Conservation (phyloP, 1,140 invertebrate species). For the Cyclina sinensis region DNA sequence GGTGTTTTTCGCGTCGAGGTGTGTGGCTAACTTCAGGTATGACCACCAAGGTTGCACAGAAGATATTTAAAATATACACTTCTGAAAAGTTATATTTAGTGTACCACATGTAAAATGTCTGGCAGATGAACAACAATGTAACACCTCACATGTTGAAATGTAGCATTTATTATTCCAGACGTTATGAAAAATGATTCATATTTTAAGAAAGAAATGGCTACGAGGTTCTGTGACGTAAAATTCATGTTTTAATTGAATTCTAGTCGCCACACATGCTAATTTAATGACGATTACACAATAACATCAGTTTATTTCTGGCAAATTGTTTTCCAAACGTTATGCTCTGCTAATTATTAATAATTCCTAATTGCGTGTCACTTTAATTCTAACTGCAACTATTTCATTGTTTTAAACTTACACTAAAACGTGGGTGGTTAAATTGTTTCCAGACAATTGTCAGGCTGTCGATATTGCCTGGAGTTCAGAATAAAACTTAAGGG, state of each 20-base stretch:
- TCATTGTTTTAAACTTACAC: too few species aligned
- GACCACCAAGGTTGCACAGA: not conserved
- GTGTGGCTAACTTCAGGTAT: slow-evolving; percentile 33
- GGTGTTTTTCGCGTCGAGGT: slow-evolving; percentile 13
- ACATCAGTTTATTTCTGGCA: slow-evolving; percentile 2
- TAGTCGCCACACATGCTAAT: not conserved
- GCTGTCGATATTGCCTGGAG: too few species aligned
- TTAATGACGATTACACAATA: slow-evolving; percentile 11
- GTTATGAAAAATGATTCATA: not conserved
- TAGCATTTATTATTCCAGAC: slow-evolving; percentile 13
- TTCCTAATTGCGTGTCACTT: not conserved
- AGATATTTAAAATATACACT: not conserved
- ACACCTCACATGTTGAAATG: slow-evolving; percentile 27
- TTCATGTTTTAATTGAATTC: slow-evolving; percentile 2
- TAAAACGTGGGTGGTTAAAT: not conserved
- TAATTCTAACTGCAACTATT: too few species aligned
- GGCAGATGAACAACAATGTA: slow-evolving; percentile 16
- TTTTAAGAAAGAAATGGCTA: not conserved
- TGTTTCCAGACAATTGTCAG: too few species aligned
- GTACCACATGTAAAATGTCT: slow-evolving; percentile 18
- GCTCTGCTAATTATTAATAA: not conserved
- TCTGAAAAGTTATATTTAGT: not conserved
- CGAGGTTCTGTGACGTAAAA: not conserved
- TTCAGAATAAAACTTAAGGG: too few species aligned
- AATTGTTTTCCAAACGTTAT: not conserved